These are phyloP conservation scores for Zeugodacus cucurbitae DNA, from an alignment of 1,140 invertebrate species.

Conservation along the genomic window DNA sequence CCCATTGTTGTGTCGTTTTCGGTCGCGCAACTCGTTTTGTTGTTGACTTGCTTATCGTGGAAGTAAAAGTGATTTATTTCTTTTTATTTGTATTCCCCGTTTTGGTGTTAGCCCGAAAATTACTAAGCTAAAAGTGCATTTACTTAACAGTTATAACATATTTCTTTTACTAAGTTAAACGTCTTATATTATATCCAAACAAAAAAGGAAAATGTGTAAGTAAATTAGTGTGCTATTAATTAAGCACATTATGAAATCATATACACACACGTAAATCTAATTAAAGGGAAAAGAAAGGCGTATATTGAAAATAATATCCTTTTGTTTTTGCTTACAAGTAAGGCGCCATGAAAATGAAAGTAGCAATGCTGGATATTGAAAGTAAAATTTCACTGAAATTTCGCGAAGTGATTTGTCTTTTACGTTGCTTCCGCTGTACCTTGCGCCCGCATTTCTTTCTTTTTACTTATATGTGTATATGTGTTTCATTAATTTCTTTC, in stretches of 20 bases:
- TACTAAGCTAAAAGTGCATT: constrained; percentile 10
- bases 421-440: neutral
- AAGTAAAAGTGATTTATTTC: constrained; percentile 36
- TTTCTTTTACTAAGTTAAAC: constrained; percentile 3
- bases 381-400: constrained; percentile 21
- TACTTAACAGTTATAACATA: neutral
- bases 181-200: neutral
- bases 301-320: neutral
- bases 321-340: neutral
- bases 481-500: neutral
- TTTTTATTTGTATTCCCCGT: constrained; percentile 14
- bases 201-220: constrained; percentile 28
- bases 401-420: neutral
- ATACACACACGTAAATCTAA: neutral
- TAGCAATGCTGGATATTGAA: neutral
- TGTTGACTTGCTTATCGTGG: constrained; percentile 2
- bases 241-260: constrained; percentile 17
- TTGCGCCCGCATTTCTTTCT: constrained; percentile 8
- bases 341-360: neutral
- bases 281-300: neutral
- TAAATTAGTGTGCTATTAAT: neutral
- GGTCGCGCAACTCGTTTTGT: constrained; percentile 7
- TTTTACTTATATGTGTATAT: neutral
- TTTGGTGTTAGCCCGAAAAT: constrained; percentile 32
- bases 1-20: neutral